Conservation (phyloP, 1,140 invertebrate genomes). For the Saccostrea echinata region DNA sequence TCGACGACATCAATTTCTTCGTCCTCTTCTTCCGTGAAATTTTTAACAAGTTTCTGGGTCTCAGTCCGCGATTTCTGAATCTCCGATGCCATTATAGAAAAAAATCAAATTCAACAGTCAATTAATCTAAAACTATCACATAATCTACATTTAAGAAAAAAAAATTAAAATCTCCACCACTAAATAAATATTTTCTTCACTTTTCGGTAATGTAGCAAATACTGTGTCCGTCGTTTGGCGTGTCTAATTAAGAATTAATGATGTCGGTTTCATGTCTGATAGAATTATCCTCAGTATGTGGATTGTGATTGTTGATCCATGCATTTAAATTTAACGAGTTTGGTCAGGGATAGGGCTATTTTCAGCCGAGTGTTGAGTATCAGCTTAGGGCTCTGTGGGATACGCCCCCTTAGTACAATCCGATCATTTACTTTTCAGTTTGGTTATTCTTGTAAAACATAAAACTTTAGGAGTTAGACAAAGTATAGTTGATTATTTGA, state of each 20-base stretch:
- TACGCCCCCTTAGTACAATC: conserved; percentile 22
- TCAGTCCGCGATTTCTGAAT: background rate
- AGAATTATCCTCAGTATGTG: conserved; percentile 31
- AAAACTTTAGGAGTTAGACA: background rate
- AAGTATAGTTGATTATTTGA: background rate
- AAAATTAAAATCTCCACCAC: background rate
- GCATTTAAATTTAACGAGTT: conserved; percentile 43
- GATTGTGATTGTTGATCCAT: conserved; percentile 37
- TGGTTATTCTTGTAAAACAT: conserved; percentile 9
- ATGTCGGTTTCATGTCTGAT: conserved; percentile 27
- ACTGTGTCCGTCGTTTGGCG: conserved; percentile 3
- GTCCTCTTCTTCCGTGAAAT: conserved; percentile 45
- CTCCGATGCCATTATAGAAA: background rate
- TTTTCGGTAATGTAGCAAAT: conserved; percentile 21
- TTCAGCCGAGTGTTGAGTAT: conserved; percentile 8
- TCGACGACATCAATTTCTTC: conserved; percentile 60
- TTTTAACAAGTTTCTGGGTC: background rate
- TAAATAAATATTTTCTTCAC: background rate
- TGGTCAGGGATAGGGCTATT: conserved; percentile 30
- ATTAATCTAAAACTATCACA: background rate
- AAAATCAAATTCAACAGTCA: background rate
- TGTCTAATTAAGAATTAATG: conserved; percentile 40
- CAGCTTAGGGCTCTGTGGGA: background rate
- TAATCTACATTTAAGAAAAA: background rate
- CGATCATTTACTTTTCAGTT: conserved; percentile 8